Conservation (phyloP, 2,113 vertebrate species). For the Ictalurus furcatus region DNA sequence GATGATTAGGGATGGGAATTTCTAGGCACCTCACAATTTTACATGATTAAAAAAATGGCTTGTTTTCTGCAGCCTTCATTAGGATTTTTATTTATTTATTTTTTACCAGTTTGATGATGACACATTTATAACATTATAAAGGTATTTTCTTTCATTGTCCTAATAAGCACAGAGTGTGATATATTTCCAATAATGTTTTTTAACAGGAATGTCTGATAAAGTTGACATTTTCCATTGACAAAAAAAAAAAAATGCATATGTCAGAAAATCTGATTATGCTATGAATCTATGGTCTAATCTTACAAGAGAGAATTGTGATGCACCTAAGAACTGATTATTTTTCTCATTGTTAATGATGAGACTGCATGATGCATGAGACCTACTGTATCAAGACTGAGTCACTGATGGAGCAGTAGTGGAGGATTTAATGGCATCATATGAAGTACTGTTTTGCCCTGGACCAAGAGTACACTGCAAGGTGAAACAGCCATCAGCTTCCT, state of each 20-base stretch:
- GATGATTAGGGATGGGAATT: not conserved
- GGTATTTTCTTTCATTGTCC: not conserved
- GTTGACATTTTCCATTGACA: not conserved
- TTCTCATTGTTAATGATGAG: not conserved
- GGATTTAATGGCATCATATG: not conserved
- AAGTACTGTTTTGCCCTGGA: conserved; percentile 78
- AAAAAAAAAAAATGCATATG: not conserved
- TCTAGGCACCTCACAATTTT: not conserved
- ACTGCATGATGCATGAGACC: too few species aligned
- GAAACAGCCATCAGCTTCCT: conserved; percentile 86
- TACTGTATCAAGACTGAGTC: not conserved
- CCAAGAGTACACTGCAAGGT: conserved; percentile 83
- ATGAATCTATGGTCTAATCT: not conserved
- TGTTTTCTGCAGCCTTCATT: not conserved
- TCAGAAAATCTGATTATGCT: not conserved
- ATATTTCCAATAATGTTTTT: not conserved
- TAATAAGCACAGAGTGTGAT: not conserved
- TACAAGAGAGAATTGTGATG: not conserved
- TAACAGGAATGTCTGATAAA: not conserved
- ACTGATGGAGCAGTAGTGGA: not conserved
- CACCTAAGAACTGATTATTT: not conserved
- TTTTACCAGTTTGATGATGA: not conserved
- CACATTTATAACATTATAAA: not conserved
- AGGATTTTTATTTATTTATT: not conserved
- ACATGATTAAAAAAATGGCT: not conserved